phyloP scores from a whole-genome alignment of 2,113 vertebrate species.

The Sinosuthora webbiana region DNA sequence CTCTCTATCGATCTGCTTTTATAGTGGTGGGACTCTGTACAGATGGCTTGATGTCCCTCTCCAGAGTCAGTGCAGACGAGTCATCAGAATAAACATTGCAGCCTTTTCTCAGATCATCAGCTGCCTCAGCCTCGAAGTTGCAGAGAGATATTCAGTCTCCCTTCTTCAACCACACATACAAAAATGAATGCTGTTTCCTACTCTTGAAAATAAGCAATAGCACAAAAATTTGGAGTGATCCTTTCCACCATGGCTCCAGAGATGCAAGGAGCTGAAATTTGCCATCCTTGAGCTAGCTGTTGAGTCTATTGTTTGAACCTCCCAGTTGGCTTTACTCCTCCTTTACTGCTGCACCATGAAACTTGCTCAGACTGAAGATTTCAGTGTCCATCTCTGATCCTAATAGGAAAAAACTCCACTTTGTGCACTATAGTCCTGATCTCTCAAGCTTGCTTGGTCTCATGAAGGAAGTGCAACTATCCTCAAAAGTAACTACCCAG shows the following conservation, averaged over 20 bases:
- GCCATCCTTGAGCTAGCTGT: not conserved
- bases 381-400: not conserved
- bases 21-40: not conserved
- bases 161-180: not conserved
- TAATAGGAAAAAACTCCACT: not conserved
- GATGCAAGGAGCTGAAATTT: not conserved
- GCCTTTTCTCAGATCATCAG: not conserved
- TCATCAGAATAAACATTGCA: not conserved
- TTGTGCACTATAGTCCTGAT: not conserved
- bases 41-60: not conserved
- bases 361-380: not conserved
- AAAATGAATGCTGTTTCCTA: not conserved
- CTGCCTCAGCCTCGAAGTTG: not conserved
- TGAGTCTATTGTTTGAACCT: not conserved
- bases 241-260: not conserved
- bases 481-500: not conserved
- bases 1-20: not conserved
- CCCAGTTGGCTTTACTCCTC: not conserved
- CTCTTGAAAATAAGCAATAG: not conserved
- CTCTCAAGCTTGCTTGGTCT: not conserved
- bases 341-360: not conserved
- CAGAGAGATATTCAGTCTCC: not conserved
- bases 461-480: not conserved
- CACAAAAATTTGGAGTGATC: not conserved
- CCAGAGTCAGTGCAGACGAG: not conserved